Percentiles rank a stretch among this genome's conserved stretches.
These are phyloP conservation scores for Cyrtorhinus lividipennis DNA, from an alignment of 1,140 invertebrate genomes.

Conservation along the genomic window DNA sequence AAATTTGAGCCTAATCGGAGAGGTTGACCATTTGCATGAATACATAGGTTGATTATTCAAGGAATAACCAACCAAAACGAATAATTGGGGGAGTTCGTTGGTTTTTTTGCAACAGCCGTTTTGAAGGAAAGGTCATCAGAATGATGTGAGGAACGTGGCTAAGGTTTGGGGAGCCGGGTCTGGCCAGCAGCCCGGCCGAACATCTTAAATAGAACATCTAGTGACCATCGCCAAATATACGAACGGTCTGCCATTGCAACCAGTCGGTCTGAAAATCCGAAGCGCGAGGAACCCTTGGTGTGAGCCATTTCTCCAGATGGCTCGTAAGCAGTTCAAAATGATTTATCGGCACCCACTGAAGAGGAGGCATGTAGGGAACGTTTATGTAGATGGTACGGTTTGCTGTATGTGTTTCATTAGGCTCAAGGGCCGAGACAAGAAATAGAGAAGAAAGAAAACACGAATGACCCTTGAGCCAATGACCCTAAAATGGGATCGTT, in stretches of 20 bases:
- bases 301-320: background rate
- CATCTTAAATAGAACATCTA: constrained; percentile 2
- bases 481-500: no score
- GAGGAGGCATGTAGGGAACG: no score
- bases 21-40: no score
- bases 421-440: background rate
- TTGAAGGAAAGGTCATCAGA: constrained; percentile 5
- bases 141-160: background rate
- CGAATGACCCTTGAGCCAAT: no score
- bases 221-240: constrained; percentile 7
- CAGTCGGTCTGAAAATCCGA: background rate
- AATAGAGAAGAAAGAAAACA: background rate
- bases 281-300: background rate
- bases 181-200: constrained; percentile 5
- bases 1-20: no score
- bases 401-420: background rate
- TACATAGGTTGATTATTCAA: no score
- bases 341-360: background rate
- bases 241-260: constrained; percentile 1
- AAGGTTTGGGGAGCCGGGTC: background rate
- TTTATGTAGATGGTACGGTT: no score
- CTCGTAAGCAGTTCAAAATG: background rate
- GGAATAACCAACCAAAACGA: no score
- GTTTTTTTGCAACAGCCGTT: background rate
- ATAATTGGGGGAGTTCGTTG: no score